Base-by-base conservation (phyloP, 92 coral and sea anemone species). In the Actinernus sp. region DNA sequence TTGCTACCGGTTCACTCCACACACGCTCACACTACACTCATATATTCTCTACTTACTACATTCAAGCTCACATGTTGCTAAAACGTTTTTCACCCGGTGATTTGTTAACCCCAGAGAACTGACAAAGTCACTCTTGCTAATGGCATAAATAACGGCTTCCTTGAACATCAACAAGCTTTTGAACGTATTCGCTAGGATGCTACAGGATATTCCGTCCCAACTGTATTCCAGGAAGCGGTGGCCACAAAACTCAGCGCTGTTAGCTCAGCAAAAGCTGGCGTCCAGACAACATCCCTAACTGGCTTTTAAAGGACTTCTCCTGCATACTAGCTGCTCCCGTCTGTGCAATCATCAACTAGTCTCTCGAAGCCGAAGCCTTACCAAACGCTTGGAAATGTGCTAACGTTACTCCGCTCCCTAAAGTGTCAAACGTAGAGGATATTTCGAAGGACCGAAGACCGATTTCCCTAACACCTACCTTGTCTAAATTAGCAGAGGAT, bases 391-490 rank as follows among this genome's bases (percentile, higher is more conserved):
- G n/a, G n/a, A n/a, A n/a, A n/a, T 58, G 30, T 40, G 79, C 61
- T 20, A 47, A 71, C 55, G 43, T 71, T 12, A 49, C 65, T 24
- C 80, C 71, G 9, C 65, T 73, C 26, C 80, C 63, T 16, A 73
- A 73, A 38, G 43, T 19, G 19, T 4, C 7, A 7, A 49, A 6
- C 3, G 29, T 49, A 2, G 14, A 18, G 3, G 56, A 49, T 24
- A 45, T 73, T 4, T 17, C 37, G 26, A 71, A 29, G 22, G 58
- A 40, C 24, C 50, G 46, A 4, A 60, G 68, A 59, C 65, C 65
- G 43, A 44, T 71, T 33, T 71, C 79, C 29, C 23, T 64, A 8
- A 64, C 72, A 44, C 72, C 72, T n/a, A n/a, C n/a, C n/a, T n/a
- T n/a, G n/a, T n/a, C n/a, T n/a, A n/a, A n/a, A n/a, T n/a, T n/a